A percentile compares a stretch with the other conserved stretches of the same genome.
phyloP scores from a whole-genome alignment of 2,797 vertebrate genomes.

The Brachymystax lenok region DNA sequence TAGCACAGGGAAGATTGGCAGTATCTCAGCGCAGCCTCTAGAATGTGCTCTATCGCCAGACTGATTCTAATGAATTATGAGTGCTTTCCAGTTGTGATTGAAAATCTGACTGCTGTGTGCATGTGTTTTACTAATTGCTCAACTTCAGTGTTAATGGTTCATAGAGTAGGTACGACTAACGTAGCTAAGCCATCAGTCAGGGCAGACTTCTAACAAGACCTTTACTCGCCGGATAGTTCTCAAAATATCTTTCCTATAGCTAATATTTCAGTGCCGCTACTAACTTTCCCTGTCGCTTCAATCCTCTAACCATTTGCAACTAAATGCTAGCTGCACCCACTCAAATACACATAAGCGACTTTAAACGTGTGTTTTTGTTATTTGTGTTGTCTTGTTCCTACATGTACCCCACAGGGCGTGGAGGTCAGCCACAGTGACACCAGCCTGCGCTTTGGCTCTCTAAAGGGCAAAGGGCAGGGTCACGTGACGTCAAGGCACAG shows the following conservation, averaged over 20 bases:
- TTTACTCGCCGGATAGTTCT: not conserved
- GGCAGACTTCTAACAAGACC: not conserved
- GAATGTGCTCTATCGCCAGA: not conserved
- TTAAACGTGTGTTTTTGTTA: not conserved
- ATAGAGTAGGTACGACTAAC: not conserved
- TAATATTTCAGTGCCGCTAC: not conserved
- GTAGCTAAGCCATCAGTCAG: not conserved
- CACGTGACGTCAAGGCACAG: conserved; percentile 56
- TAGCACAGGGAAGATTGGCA: not conserved
- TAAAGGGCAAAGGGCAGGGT: conserved; percentile 64
- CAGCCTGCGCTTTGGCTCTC: conserved; percentile 64
- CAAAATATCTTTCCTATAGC: not conserved
- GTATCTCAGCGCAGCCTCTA: not conserved
- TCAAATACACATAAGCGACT: not conserved
- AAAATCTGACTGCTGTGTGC: not conserved
- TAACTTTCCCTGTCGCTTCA: not conserved
- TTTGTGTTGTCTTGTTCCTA: not conserved
- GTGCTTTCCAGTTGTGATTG: not conserved
- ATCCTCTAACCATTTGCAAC: not conserved
- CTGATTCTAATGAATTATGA: not conserved
- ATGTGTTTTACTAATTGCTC: conserved; percentile 3
- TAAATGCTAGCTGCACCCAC: not conserved
- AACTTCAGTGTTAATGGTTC: not conserved
- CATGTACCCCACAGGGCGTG: conserved; percentile 47
- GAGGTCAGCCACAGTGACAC: conserved; percentile 66